A percentile compares a stretch with the other conserved stretches of the same genome.
These are phyloP conservation scores for Tiphia femorata DNA, from an alignment of 2,888 invertebrate genomes.

Conservation along the genomic window DNA sequence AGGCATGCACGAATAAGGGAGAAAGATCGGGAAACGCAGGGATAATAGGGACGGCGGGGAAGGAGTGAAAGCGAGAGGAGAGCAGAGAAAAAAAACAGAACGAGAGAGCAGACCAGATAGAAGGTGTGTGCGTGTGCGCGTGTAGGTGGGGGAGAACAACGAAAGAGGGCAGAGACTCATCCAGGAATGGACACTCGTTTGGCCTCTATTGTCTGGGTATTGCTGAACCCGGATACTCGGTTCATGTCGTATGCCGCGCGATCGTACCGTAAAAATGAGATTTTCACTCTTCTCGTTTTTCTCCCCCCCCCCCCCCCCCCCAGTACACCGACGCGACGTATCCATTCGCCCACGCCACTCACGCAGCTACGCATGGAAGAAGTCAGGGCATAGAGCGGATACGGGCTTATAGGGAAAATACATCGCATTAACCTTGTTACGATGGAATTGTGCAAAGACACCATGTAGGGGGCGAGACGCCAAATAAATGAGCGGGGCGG, in stretches of 20 bases:
- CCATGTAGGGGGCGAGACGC: neutral
- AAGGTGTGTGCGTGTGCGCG: neutral
- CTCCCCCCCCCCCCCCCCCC: neutral
- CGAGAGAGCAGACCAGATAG: neutral
- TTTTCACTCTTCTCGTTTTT: neutral
- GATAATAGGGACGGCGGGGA: neutral
- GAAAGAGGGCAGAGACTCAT: neutral
- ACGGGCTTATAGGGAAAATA: neutral
- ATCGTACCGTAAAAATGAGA: conserved; percentile 29
- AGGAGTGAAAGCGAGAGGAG: neutral
- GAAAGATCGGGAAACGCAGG: neutral
- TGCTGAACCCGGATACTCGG: conserved; percentile 23
- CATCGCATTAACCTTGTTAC: neutral
- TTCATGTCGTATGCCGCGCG: conserved; percentile 11
- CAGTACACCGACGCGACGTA: neutral
- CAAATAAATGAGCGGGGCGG: neutral
- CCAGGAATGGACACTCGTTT: conserved; percentile 30
- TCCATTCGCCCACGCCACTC: too few relatives aligned
- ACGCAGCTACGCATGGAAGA: neutral
- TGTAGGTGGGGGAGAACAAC: conserved; percentile 6
- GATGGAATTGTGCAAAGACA: conserved; percentile 1
- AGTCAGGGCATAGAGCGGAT: neutral
- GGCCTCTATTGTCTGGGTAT: conserved; percentile 34
- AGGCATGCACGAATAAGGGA: neutral
- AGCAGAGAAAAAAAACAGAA: neutral